These are phyloP conservation scores for Acheta domesticus DNA, from an alignment of 2,888 invertebrate genomes.

Conservation along the genomic window DNA sequence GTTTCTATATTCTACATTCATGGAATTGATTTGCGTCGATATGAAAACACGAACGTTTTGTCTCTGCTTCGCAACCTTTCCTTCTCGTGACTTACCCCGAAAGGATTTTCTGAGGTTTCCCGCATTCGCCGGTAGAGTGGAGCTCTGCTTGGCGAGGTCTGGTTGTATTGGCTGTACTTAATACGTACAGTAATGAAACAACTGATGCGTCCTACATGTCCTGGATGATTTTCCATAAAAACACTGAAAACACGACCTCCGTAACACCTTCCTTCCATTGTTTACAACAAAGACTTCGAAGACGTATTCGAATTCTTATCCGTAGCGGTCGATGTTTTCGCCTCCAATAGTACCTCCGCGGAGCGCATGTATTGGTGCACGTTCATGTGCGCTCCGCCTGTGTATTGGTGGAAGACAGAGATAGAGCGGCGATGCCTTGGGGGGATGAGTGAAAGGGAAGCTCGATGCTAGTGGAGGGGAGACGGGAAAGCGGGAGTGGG, in stretches of 20 bases:
- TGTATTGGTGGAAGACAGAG: constrained; percentile 19
- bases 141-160: constrained; percentile 27
- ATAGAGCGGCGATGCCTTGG: constrained; percentile 18
- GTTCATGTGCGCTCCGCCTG: background rate
- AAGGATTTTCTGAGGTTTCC: constrained; percentile 28
- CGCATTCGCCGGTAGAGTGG: constrained; percentile 29
- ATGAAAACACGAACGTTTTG: constrained; percentile 4
- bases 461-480: constrained; percentile 18
- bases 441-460: constrained; percentile 23
- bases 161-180: background rate
- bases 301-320: too few species aligned
- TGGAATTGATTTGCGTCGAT: background rate
- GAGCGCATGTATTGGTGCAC: background rate
- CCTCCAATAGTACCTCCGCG: background rate
- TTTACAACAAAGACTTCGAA: too few species aligned
- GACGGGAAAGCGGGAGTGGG: constrained; percentile 25
- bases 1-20: background rate
- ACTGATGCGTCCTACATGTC: too few species aligned
- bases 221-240: too few species aligned
- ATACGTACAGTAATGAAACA: background rate
- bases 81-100: background rate
- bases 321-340: constrained; percentile 24
- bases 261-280: too few species aligned
- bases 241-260: too few species aligned
- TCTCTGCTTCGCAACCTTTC: background rate